phyloP scores from a whole-genome alignment of 1,140 invertebrate genomes.

The Drosophila melanogaster region DNA sequence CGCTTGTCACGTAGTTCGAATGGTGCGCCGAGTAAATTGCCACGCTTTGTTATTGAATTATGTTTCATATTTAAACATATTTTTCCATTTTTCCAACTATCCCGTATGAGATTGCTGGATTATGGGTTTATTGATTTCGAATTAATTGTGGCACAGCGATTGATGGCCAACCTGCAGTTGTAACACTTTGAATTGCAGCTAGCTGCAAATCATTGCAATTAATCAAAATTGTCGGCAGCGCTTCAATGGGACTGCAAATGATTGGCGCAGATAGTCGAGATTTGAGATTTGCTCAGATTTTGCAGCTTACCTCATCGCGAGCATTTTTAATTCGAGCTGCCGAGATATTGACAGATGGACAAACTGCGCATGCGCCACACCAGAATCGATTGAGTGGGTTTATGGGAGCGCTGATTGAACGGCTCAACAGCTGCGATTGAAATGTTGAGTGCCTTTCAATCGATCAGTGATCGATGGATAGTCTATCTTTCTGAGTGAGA shows the following conservation, averaged over 20 bases:
- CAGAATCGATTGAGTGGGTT: conserved; percentile 47
- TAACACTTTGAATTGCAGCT: conserved; percentile 33
- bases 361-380: conserved; percentile 42
- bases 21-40: conserved; percentile 45
- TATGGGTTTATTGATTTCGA: conserved; percentile 53
- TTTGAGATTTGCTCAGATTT: conserved; percentile 32
- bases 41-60: conserved; percentile 61
- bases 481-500: not conserved
- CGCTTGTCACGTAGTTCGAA: conserved; percentile 65
- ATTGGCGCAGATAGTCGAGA: conserved; percentile 27
- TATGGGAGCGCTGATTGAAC: conserved; percentile 35
- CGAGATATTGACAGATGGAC: conserved; percentile 60
- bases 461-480: conserved; percentile 15
- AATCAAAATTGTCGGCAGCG: conserved; percentile 46
- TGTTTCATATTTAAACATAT: conserved; percentile 42
- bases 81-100: conserved; percentile 24
- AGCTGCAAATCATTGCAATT: conserved; percentile 48
- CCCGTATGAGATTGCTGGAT: conserved; percentile 25
- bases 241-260: conserved; percentile 29
- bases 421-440: conserved; percentile 34
- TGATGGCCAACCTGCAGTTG: conserved; percentile 38
- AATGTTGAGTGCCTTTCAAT: conserved; percentile 34
- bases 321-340: conserved; percentile 45
- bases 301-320: conserved; percentile 51
- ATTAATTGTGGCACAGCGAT: conserved; percentile 39